Conservation (phyloP, 2,113 vertebrate genomes). For the Oostethus manadensis region DNA sequence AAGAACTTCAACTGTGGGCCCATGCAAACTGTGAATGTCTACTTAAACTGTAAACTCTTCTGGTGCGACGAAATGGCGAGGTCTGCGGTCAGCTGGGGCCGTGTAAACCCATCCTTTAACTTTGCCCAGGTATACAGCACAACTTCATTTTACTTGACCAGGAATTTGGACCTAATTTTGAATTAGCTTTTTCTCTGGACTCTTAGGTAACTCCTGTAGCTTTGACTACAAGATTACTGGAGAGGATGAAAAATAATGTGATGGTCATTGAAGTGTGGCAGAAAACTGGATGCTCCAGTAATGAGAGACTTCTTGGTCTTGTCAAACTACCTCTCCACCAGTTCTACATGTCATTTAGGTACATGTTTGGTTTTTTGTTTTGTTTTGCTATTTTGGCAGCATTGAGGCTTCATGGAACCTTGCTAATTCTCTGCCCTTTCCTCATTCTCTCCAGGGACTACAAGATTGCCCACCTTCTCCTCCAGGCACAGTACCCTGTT, state of each 20-base stretch:
- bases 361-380: slow-evolving; percentile 29
- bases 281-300: slow-evolving; percentile 68
- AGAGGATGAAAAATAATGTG: slow-evolving; percentile 90
- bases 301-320: slow-evolving; percentile 83
- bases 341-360: slow-evolving; percentile 96
- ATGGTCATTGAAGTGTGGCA: slow-evolving; percentile 95
- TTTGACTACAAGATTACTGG: slow-evolving; percentile 76
- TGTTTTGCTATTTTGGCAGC: not conserved
- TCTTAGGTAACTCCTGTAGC: slow-evolving; percentile 83
- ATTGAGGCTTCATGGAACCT: not conserved
- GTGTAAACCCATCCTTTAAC: slow-evolving; percentile 76
- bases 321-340: slow-evolving; percentile 94
- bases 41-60: slow-evolving; percentile 89
- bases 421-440: not conserved
- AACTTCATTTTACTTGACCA: not conserved
- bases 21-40: slow-evolving; percentile 73
- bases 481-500: slow-evolving; percentile 88
- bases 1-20: slow-evolving; percentile 73
- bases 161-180: not conserved
- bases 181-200: too few relatives aligned
- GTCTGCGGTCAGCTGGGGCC: slow-evolving; percentile 81
- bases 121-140: slow-evolving; percentile 80
- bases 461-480: slow-evolving; percentile 77
- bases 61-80: slow-evolving; percentile 78
- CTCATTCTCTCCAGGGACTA: slow-evolving; percentile 72